Conservation (phyloP, 2,113 vertebrate species). For the Charadrius vociferus region DNA sequence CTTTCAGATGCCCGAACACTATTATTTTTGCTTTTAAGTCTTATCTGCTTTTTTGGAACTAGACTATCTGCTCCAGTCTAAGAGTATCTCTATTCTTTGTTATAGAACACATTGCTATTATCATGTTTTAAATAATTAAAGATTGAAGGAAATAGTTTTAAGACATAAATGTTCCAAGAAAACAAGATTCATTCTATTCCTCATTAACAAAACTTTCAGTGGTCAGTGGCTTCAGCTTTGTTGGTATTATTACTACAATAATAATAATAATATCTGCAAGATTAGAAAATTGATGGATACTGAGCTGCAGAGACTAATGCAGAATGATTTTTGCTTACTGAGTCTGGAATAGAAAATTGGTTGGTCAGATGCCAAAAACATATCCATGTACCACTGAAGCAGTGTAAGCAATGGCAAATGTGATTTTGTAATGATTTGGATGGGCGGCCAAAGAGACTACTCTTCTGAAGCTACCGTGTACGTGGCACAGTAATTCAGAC, state of each 20-base stretch:
- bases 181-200: background rate
- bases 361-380: slow-evolving; percentile 37
- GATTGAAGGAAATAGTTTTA: background rate
- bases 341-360: slow-evolving; percentile 15
- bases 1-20: background rate
- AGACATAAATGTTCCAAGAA: background rate
- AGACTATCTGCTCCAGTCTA: background rate
- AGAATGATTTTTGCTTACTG: slow-evolving; percentile 42
- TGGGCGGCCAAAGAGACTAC: background rate
- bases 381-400: background rate
- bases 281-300: background rate
- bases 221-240: background rate
- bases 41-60: background rate
- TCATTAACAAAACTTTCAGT: background rate
- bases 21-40: background rate
- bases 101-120: background rate
- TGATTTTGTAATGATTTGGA: background rate
- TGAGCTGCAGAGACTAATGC: background rate
- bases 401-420: background rate
- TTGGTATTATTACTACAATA: background rate
- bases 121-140: background rate
- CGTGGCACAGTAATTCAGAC: background rate
- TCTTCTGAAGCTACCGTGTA: background rate
- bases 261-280: background rate
- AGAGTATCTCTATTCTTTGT: background rate